Evolutionary conservation across 2,888 invertebrate genomes (phyloP), one percentile per base, ranked within the genome.

Genomic region (Corbicula japonica): DNA sequence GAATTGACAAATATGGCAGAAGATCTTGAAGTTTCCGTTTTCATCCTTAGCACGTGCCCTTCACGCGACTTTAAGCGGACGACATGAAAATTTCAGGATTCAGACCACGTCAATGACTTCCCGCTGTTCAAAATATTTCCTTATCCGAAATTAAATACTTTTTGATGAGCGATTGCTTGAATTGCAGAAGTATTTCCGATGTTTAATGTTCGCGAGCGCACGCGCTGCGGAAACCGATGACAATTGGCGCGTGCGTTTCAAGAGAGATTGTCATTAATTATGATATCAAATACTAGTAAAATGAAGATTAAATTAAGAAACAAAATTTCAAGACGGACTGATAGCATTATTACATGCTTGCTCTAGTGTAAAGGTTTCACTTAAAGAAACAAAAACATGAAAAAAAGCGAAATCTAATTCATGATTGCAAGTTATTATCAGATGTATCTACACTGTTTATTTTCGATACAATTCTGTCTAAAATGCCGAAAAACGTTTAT

Each of bases 81-180:
- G 58, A 69, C 75, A 62, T 56, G 46, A 23, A 46, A 46, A 41
- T 46, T 54, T 32, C 30, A 38, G n/a, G 28, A 34, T 38, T 18
- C 21, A 38, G 69, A 69, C 69, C 75, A 44, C 75, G 41, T 48
- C 41, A 38, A 30, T 26, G 26, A 46, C 63, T 34, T 50, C 69
- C 52, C 35, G 63, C 62, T 63, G 62, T 34, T 63, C 30, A 38
- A 69, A 63, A 58, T 62, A 69, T 69, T 76, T 62, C 48, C 58
- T 56, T 56, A 76, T 62, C 56, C 62, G 75, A 76, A 76, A 76
- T 63, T 62, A 62, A 76, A 69, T 76, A 76, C 75, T 46, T 76
- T 56, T 54, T 35, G 28, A 76, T 69, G 44, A 48, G 32, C 50
- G 46, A 35, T 61, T 50, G 32, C 50, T 21, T 38, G 15, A 28